These are phyloP conservation scores for Osmerus mordax DNA, from an alignment of 2,113 vertebrate species.

Conservation along the genomic window DNA sequence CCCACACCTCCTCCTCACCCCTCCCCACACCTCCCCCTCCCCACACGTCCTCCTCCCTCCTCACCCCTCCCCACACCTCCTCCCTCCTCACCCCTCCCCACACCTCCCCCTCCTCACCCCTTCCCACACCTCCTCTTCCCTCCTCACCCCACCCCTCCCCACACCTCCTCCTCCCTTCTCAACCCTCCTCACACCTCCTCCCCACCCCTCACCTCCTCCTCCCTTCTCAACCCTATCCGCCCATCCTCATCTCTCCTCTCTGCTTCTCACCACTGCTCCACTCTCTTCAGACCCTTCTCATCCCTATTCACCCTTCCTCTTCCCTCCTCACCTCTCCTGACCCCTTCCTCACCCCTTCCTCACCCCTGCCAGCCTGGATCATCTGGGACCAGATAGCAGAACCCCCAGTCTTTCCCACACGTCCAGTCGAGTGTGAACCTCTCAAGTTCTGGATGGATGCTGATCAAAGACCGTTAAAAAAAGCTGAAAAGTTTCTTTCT, in stretches of 20 bases:
- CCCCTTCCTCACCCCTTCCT: neutral
- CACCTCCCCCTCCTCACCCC: no score
- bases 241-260: no score
- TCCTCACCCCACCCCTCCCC: no score
- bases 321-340: neutral
- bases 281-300: no score
- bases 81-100: slow-evolving; percentile 11
- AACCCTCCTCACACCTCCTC: neutral
- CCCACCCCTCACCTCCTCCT: no score
- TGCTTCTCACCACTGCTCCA: no score
- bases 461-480: neutral
- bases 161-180: no score
- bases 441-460: neutral
- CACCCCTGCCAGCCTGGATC: slow-evolving; percentile 29
- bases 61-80: no score
- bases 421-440: neutral
- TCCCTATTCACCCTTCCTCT: no score
- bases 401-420: slow-evolving; percentile 1
- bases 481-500: neutral
- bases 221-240: slow-evolving; percentile 6
- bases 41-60: no score
- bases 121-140: no score
- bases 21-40: neutral
- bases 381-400: slow-evolving; percentile 1
- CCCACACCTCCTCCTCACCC: slow-evolving; percentile 18